These are phyloP conservation scores for Octodon degus DNA, from an alignment of 2,113 vertebrate genomes.

Conservation along the genomic window DNA sequence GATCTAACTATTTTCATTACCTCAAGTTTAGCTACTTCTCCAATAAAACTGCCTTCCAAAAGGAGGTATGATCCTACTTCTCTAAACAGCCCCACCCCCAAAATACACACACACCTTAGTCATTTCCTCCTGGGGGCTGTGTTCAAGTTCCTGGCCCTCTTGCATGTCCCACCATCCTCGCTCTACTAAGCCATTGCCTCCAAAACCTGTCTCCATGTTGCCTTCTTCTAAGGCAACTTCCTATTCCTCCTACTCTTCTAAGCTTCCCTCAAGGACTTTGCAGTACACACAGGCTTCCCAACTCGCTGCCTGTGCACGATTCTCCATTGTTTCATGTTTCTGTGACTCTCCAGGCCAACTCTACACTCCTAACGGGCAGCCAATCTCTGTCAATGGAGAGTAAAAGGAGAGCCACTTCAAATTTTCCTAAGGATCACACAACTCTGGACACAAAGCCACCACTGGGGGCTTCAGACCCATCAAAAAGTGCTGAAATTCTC, in stretches of 20 bases:
- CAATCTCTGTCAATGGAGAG: slow-evolving; percentile 21
- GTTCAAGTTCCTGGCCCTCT: background rate
- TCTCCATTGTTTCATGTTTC: slow-evolving; percentile 53
- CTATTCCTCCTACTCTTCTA: background rate
- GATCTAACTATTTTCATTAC: background rate
- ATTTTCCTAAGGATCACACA: slow-evolving; percentile 70
- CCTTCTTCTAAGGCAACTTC: slow-evolving; percentile 32
- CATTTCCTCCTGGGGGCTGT: background rate
- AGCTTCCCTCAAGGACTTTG: background rate
- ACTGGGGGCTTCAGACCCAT: slow-evolving; percentile 54
- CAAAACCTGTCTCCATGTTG: slow-evolving; percentile 7
- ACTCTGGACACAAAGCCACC: slow-evolving; percentile 49
- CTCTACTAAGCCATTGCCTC: slow-evolving; percentile 1
- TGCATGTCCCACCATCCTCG: background rate
- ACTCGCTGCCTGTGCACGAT: background rate
- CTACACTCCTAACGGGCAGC: slow-evolving; percentile 62
- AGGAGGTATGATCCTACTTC: background rate
- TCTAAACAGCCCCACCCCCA: background rate
- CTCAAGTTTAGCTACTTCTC: background rate
- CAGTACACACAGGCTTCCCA: background rate
- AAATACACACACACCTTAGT: background rate
- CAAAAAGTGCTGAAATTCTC: slow-evolving; percentile 61
- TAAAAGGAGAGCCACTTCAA: slow-evolving; percentile 43
- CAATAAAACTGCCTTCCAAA: slow-evolving; percentile 46
- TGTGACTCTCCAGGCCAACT: slow-evolving; percentile 36